Evolutionary conservation across 2,113 vertebrate genomes (phyloP).

Genomic region (Geococcyx californianus): DNA sequence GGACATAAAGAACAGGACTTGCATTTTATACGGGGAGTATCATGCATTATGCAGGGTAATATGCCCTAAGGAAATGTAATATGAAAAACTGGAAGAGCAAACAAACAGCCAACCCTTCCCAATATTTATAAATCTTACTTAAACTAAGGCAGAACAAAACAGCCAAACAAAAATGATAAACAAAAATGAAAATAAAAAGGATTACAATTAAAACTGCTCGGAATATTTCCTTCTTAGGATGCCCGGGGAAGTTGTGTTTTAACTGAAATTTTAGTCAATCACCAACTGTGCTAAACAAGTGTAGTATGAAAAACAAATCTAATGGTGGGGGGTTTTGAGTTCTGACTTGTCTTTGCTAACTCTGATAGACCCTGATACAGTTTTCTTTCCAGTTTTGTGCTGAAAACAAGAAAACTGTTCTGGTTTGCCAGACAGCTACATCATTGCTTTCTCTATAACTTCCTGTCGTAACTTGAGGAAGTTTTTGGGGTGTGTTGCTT

Average conservation of each 20-base stretch:
- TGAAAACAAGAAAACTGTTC: background rate
- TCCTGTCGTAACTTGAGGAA: background rate
- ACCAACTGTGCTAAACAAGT: background rate
- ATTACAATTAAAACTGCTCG: background rate
- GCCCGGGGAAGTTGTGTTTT: background rate
- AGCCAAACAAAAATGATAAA: background rate
- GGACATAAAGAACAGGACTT: background rate
- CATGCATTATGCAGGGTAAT: background rate
- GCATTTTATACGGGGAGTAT: background rate
- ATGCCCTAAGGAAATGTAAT: background rate
- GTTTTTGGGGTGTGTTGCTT: background rate
- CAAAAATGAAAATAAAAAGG: background rate
- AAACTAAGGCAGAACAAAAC: background rate
- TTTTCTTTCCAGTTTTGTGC: background rate
- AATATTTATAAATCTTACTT: background rate
- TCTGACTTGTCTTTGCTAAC: background rate
- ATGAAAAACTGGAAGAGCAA: background rate
- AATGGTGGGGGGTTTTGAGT: background rate
- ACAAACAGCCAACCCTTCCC: fast-evolving
- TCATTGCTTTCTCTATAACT: background rate
- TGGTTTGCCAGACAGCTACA: background rate
- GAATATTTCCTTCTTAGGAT: background rate
- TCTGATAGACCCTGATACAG: background rate
- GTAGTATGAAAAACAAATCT: background rate
- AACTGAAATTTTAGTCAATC: background rate